Evolutionary conservation across 2,113 vertebrate genomes (phyloP).

Genomic region (Caloenas nicobarica): DNA sequence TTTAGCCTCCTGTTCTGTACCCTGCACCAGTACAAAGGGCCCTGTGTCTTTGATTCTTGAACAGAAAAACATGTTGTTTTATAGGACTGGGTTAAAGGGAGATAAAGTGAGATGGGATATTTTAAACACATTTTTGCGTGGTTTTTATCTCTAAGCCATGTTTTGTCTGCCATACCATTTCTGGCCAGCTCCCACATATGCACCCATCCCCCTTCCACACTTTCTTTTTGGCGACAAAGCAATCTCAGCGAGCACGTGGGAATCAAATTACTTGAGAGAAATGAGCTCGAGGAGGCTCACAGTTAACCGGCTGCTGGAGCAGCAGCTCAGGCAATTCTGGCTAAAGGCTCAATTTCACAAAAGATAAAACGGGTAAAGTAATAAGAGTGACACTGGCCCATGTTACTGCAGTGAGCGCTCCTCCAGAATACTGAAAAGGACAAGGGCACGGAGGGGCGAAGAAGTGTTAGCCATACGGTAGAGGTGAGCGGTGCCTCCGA

Average conservation of each 20-base stretch:
- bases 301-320: slow-evolving; percentile 74
- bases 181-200: not conserved
- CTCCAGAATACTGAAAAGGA: slow-evolving; percentile 71
- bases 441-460: slow-evolving; percentile 30
- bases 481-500: not conserved
- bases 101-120: not conserved
- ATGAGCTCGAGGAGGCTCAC: slow-evolving; percentile 74
- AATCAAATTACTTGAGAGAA: slow-evolving; percentile 79
- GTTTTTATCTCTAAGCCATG: slow-evolving; percentile 3
- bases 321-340: slow-evolving; percentile 74
- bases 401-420: slow-evolving; percentile 57
- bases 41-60: not conserved
- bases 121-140: not conserved
- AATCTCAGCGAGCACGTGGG: slow-evolving; percentile 72
- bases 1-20: not conserved
- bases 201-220: not conserved
- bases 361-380: slow-evolving; percentile 80
- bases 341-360: slow-evolving; percentile 78
- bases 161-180: not conserved
- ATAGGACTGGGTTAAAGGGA: not conserved
- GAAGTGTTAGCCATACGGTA: not conserved
- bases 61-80: not conserved
- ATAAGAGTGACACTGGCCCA: slow-evolving; percentile 71
- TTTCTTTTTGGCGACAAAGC: slow-evolving; percentile 46
- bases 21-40: not conserved